A percentile compares a stretch with the other conserved stretches of the same genome.
These are phyloP conservation scores for Conger conger DNA, from an alignment of 2,113 vertebrate species.

Conservation along the genomic window DNA sequence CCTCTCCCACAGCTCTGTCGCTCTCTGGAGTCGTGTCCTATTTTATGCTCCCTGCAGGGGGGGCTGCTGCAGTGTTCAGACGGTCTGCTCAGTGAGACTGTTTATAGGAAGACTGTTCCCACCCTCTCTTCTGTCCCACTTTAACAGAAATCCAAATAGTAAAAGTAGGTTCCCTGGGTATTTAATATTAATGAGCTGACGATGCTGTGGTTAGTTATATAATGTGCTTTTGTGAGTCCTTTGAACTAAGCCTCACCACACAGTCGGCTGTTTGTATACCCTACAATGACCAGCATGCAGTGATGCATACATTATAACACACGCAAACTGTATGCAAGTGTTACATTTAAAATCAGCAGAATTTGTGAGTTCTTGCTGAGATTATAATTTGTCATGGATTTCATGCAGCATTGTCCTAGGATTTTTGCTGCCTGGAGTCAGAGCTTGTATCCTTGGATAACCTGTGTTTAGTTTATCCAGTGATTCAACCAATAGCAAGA, in stretches of 20 bases:
- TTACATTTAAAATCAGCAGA: neutral
- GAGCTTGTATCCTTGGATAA: neutral
- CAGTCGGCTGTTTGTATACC: neutral
- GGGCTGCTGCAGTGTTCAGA: too few relatives aligned
- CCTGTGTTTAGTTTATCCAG: neutral
- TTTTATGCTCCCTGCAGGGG: neutral
- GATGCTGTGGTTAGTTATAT: neutral
- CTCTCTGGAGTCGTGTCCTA: constrained; percentile 20
- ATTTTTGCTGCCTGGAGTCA: neutral
- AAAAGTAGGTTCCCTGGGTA: neutral
- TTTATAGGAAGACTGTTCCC: too few relatives aligned
- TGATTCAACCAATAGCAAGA: neutral
- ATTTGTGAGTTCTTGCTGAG: neutral
- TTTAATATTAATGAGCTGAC: neutral
- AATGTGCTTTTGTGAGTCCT: neutral
- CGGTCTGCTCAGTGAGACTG: too few relatives aligned
- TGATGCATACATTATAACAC: neutral
- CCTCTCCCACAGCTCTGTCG: too few relatives aligned
- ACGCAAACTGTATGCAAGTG: neutral
- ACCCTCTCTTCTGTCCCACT: too few relatives aligned
- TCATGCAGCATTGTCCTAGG: neutral
- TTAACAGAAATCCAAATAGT: neutral
- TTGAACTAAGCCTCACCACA: neutral
- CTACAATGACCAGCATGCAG: too few relatives aligned
- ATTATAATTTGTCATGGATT: neutral